These are phyloP conservation scores for Clarias macrocephalus DNA, from an alignment of 2,113 vertebrate genomes.

Conservation along the genomic window DNA sequence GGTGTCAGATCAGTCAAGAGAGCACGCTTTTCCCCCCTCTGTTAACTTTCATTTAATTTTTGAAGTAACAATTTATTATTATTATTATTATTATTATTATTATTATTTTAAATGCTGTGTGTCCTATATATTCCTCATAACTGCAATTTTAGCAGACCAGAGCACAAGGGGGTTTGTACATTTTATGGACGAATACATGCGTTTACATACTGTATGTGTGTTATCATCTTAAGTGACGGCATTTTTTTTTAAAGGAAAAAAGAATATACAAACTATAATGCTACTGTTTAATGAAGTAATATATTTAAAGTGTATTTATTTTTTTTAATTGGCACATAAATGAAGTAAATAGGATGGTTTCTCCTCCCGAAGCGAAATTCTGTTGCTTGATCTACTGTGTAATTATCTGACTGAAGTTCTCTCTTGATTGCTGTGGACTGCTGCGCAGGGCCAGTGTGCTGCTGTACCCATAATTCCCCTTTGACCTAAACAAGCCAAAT, in stretches of 20 bases:
- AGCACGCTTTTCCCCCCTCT: slow-evolving; percentile 19
- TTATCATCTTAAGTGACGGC: slow-evolving; percentile 43
- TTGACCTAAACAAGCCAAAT: not conserved
- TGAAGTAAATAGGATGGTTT: slow-evolving; percentile 9
- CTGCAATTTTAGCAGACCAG: slow-evolving; percentile 67
- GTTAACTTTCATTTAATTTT: slow-evolving; percentile 21
- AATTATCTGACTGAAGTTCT: slow-evolving; percentile 30
- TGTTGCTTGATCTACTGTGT: slow-evolving; percentile 30
- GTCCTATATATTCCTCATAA: slow-evolving; percentile 58
- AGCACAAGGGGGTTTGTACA: slow-evolving; percentile 71
- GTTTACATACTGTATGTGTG: slow-evolving; percentile 22
- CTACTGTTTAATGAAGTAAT: slow-evolving; percentile 57
- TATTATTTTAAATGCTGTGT: slow-evolving; percentile 56
- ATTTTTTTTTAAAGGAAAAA: not conserved
- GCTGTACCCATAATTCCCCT: slow-evolving; percentile 4
- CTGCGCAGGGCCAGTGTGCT: slow-evolving; percentile 13
- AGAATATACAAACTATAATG: slow-evolving; percentile 37
- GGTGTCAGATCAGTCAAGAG: slow-evolving; percentile 27
- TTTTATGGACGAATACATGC: slow-evolving; percentile 45
- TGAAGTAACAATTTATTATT: slow-evolving; percentile 48
- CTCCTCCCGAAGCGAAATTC: slow-evolving; percentile 12
- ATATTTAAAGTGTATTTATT: slow-evolving; percentile 59
- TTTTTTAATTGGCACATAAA: slow-evolving; percentile 38
- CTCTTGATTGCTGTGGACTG: slow-evolving; percentile 28
- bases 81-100: slow-evolving; percentile 43